Evolutionary conservation across 2,888 invertebrate genomes (phyloP).

Genomic region (Drosophila bunnanda): DNA sequence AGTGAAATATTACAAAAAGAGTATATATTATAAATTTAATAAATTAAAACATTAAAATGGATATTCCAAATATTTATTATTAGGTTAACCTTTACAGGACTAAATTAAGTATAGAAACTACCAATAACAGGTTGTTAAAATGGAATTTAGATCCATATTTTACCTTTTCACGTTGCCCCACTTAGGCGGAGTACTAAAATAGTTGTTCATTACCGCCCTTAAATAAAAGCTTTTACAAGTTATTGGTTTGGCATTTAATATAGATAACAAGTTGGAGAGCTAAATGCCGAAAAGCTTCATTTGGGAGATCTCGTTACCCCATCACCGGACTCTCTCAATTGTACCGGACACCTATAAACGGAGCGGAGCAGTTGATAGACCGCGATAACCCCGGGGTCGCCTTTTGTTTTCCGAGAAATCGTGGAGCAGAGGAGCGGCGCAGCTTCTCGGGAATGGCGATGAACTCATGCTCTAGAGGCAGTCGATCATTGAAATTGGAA

Average conservation of each 20-base stretch:
- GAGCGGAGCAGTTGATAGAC: slow-evolving; percentile 1
- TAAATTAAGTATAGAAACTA: too few species aligned
- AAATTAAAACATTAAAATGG: too few species aligned
- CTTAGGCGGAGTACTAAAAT: neutral
- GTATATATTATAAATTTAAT: too few species aligned
- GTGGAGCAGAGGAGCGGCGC: neutral
- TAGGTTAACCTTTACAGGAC: neutral
- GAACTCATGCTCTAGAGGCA: slow-evolving; percentile 5
- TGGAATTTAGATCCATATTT: too few species aligned
- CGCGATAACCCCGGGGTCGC: slow-evolving; percentile 22
- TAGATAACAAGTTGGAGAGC: neutral
- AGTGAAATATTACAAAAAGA: too few species aligned
- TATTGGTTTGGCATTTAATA: neutral
- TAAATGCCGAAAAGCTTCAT: neutral
- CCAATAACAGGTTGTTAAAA: neutral
- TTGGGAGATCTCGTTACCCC: neutral
- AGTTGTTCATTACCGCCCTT: too few species aligned
- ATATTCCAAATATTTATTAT: neutral
- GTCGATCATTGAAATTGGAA: slow-evolving; percentile 9
- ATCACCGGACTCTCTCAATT: neutral
- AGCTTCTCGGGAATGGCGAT: slow-evolving; percentile 3
- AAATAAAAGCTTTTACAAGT: neutral
- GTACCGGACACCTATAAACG: neutral
- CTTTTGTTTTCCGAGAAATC: slow-evolving; percentile 12
- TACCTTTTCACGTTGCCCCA: neutral